Base-by-base conservation (phyloP, 2,888 invertebrate genomes). In the Entomobrya multifasciata region DNA sequence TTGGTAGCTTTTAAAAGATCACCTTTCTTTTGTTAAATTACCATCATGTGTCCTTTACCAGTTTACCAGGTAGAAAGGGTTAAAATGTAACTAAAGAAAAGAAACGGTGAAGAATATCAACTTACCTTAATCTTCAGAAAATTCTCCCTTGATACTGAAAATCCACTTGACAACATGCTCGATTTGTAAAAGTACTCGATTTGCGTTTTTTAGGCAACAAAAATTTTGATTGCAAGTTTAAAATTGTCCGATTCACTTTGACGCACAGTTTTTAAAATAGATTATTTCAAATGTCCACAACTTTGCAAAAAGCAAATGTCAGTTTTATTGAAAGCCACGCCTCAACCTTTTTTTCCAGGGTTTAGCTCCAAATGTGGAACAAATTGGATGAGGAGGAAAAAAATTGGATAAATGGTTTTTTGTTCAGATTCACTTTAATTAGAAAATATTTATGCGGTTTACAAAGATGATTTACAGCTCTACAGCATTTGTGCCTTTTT, bases 111-210 rank as follows among this genome's bases (percentile, higher is more conserved):
- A 30, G n/a, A 20, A 60, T 30, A 15, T 62, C 22, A 36, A 30
- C 72, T 84, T 84, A 84, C 84, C 84, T 84, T 84, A 11, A 84
- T 78, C 55, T 84, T 84, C 6, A 70, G 67, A 52, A 84, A 84
- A 65, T 78, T 78, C 47, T 84, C 84, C 70, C 77, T 84, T 27
- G 67, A 25, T 55, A 52, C 52, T n/a, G 76, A 52, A 47, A 77
- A 77, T 77, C 84, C 84, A 78, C 77, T 84, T 67, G 84, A 77
- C 67, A 84, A 67, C 84, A 84, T 84, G 67, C 41, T 67, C 65
- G 36, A 15, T 49, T 3, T 49, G 13, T n/a, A 13, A 11, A n/a
- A 3, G n/a, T 67, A 17, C 44, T 67, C 1, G 30, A 15, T 52
- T 17, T 52, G 52, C 17, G 15, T n/a, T 36, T 4, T 36, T 17